Evolutionary conservation across 2,797 vertebrate genomes (phyloP).

Genomic region (Peromyscus nudipes): DNA sequence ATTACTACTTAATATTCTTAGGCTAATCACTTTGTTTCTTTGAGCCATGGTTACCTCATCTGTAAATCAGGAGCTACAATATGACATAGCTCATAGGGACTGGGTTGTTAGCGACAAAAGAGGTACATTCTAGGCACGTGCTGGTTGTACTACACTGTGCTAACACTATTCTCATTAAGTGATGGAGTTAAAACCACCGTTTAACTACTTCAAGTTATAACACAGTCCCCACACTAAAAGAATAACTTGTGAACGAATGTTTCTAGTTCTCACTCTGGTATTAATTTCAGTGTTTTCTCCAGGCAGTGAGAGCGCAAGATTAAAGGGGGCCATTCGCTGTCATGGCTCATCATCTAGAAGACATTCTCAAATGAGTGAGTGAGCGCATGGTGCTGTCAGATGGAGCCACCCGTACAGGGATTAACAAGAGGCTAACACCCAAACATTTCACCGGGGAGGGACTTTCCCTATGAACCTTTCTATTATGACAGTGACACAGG

Average conservation of each 20-base stretch:
- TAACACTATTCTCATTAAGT: background rate
- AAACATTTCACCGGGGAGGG: conserved; percentile 16
- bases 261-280: background rate
- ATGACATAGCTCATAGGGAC: background rate
- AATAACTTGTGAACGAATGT: background rate
- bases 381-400: background rate
- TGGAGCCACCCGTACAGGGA: background rate
- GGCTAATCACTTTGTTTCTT: conserved; percentile 7
- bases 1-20: background rate
- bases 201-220: conserved; percentile 15
- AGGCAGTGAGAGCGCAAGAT: background rate
- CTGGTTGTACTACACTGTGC: background rate
- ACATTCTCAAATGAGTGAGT: background rate
- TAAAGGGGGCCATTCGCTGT: background rate
- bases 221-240: background rate
- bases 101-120: background rate
- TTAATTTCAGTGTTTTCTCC: conserved; percentile 44
- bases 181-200: conserved; percentile 22
- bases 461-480: background rate
- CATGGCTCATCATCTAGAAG: background rate
- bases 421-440: background rate
- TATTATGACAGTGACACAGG: background rate
- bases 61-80: background rate
- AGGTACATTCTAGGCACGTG: background rate
- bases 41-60: background rate